These are phyloP conservation scores for Lepisosteus oculatus DNA, from an alignment of 2,113 vertebrate genomes.

Conservation along the genomic window DNA sequence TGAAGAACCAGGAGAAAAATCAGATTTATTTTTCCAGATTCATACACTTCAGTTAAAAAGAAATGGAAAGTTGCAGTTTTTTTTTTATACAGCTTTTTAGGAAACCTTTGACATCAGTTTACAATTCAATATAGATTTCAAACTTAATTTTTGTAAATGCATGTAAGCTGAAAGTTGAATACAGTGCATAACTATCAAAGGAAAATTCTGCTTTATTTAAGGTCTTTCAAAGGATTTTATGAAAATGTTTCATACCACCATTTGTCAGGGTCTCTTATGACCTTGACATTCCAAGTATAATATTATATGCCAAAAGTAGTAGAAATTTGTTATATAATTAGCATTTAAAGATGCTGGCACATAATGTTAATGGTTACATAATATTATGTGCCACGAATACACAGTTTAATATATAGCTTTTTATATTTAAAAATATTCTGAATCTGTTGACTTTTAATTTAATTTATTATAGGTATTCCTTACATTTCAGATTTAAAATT, in stretches of 20 bases:
- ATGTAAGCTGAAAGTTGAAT: slow-evolving; percentile 45
- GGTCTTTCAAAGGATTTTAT: too few relatives aligned
- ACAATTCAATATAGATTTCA: too few relatives aligned
- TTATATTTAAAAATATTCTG: slow-evolving; percentile 70
- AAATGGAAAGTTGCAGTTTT: too few relatives aligned
- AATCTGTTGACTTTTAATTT: slow-evolving; percentile 56
- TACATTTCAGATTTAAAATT: slow-evolving; percentile 84
- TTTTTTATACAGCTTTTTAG: too few relatives aligned
- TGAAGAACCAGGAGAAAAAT: too few relatives aligned
- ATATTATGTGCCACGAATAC: slow-evolving; percentile 11
- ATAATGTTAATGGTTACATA: background rate
- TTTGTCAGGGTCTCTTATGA: background rate
- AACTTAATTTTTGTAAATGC: slow-evolving; percentile 6
- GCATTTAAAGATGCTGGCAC: slow-evolving; percentile 9
- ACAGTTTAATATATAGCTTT: slow-evolving; percentile 41
- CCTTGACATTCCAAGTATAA: background rate
- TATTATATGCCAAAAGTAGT: background rate
- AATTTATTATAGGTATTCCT: slow-evolving; percentile 80
- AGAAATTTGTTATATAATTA: background rate
- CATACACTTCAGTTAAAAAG: too few relatives aligned
- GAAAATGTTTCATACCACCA: background rate
- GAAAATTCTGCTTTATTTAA: slow-evolving; percentile 12
- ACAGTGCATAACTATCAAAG: slow-evolving; percentile 3
- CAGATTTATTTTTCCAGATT: too few relatives aligned
- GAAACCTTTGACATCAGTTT: too few relatives aligned